These are phyloP conservation scores for Thereva unica DNA, from an alignment of 2,888 invertebrate species.

Conservation along the genomic window DNA sequence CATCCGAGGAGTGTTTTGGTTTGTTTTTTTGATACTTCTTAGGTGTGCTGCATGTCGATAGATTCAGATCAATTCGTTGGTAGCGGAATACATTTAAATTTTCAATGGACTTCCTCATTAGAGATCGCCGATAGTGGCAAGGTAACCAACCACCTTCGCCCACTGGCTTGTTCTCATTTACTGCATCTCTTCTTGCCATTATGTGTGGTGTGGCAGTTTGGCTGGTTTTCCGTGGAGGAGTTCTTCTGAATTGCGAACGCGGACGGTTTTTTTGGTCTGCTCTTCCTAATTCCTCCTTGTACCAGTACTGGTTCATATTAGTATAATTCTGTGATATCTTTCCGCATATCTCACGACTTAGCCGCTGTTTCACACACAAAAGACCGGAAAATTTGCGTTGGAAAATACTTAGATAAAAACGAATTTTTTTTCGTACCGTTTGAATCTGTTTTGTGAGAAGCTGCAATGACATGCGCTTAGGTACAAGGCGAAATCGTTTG, in stretches of 20 bases:
- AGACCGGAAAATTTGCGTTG: slow-evolving; percentile 38
- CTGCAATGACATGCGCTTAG: background rate
- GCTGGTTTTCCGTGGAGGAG: background rate
- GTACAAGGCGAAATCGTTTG: too few relatives aligned
- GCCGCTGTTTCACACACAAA: slow-evolving; percentile 33
- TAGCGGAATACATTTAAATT: slow-evolving; percentile 43
- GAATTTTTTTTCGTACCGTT: background rate
- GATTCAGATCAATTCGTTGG: slow-evolving; percentile 41
- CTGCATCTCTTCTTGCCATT: slow-evolving; percentile 30
- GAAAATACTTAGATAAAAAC: background rate
- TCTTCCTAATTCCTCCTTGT: slow-evolving; percentile 37
- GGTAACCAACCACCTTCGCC: slow-evolving; percentile 36
- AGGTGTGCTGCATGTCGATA: slow-evolving; percentile 34
- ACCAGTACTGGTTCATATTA: slow-evolving; percentile 41
- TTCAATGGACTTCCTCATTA: slow-evolving; percentile 43
- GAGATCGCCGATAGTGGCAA: slow-evolving; percentile 37
- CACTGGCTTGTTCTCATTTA: slow-evolving; percentile 39
- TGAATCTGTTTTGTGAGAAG: background rate
- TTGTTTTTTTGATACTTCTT: slow-evolving; percentile 9
- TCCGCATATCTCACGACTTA: slow-evolving; percentile 41
- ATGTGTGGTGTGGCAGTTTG: slow-evolving; percentile 10
- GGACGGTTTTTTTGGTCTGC: slow-evolving; percentile 18
- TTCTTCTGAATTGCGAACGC: background rate
- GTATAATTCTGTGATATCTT: slow-evolving; percentile 41
- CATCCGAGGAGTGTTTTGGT: slow-evolving; percentile 5